phyloP scores from a whole-genome alignment of 2,797 vertebrate genomes.

The Xenentodon cancila region DNA sequence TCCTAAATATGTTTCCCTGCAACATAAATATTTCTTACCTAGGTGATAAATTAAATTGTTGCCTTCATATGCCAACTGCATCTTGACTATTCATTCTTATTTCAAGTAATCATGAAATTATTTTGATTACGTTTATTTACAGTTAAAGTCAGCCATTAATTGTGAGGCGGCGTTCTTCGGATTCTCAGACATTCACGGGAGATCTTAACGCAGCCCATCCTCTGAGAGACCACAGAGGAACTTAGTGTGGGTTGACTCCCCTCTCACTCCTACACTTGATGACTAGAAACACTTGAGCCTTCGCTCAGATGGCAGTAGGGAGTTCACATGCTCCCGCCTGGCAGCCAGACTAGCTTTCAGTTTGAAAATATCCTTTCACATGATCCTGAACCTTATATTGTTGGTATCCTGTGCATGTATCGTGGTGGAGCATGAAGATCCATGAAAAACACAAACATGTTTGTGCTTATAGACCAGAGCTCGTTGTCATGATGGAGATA shows the following conservation, averaged over 20 bases:
- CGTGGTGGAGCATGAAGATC: neutral
- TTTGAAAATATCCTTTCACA: slow-evolving; percentile 10
- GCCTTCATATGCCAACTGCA: no score
- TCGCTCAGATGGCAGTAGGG: slow-evolving; percentile 31
- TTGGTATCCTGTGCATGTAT: neutral
- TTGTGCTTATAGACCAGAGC: no score
- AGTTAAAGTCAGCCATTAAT: slow-evolving; percentile 47
- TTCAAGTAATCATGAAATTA: no score
- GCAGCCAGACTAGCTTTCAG: slow-evolving; percentile 14
- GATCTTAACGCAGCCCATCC: slow-evolving; percentile 51
- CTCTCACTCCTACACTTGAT: slow-evolving; percentile 56
- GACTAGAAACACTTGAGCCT: slow-evolving; percentile 48
- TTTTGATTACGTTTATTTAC: slow-evolving; percentile 18
- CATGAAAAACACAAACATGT: neutral
- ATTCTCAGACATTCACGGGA: slow-evolving; percentile 47
- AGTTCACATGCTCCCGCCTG: slow-evolving; percentile 25
- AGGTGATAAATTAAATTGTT: no score
- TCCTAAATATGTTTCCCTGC: neutral
- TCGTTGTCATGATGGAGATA: neutral
- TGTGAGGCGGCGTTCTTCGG: slow-evolving; percentile 38
- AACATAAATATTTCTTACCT: neutral
- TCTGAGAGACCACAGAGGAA: slow-evolving; percentile 55
- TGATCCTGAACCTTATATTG: slow-evolving; percentile 7
- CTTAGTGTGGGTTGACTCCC: slow-evolving; percentile 61
- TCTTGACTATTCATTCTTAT: no score